Evolutionary conservation across 2,888 invertebrate species (phyloP).

Genomic region (Eristalinus aeneus): DNA sequence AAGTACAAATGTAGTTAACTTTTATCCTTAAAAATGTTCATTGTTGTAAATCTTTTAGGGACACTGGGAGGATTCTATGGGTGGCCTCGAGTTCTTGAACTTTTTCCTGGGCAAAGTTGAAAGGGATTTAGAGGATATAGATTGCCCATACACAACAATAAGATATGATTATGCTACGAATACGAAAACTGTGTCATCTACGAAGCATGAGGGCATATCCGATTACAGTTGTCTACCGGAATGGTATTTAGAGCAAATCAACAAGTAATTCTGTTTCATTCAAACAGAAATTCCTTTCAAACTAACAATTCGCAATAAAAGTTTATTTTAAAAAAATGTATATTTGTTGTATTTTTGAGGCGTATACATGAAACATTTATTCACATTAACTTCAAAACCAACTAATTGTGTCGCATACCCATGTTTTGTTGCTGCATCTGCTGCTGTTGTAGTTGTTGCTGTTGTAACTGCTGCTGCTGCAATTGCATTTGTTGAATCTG

Average conservation of each 20-base stretch:
- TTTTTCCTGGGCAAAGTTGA: not conserved
- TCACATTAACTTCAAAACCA: not conserved
- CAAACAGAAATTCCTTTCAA: too few species aligned
- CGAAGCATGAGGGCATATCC: not conserved
- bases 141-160: not conserved
- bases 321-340: not conserved
- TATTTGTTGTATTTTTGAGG: not conserved
- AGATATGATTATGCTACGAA: not conserved
- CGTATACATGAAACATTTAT: not conserved
- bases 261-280: too few species aligned
- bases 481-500: conserved; percentile 72
- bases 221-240: not conserved
- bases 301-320: not conserved
- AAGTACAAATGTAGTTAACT: too few species aligned
- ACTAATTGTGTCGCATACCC: conserved; percentile 76
- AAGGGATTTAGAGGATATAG: not conserved
- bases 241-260: not conserved
- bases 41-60: not conserved
- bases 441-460: conserved; percentile 72
- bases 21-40: too few species aligned
- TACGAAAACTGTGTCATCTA: not conserved
- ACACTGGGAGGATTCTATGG: not conserved
- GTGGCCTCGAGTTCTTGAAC: not conserved
- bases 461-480: conserved; percentile 73
- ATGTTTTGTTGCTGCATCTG: conserved; percentile 74